A percentile compares a stretch with the other conserved stretches of the same genome.
These are phyloP conservation scores for Sciurus carolinensis DNA, from an alignment of 2,797 vertebrate species.

Conservation along the genomic window DNA sequence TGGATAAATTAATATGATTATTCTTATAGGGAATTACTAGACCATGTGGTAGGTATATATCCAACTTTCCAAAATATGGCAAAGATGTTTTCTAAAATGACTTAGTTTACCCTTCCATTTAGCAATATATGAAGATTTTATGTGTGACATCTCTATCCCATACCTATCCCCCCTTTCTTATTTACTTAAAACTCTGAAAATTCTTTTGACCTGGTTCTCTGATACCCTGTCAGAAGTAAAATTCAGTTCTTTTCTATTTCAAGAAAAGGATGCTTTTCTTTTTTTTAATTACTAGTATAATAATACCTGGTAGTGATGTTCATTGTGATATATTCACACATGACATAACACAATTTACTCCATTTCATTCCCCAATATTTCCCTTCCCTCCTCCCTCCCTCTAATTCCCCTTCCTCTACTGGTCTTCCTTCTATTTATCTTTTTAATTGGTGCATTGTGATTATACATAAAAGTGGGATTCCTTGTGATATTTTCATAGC, in stretches of 20 bases:
- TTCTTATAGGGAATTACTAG: not conserved
- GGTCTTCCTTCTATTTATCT: no score
- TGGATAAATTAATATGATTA: not conserved
- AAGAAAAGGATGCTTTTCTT: not conserved
- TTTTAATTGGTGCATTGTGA: no score
- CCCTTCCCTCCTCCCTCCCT: no score
- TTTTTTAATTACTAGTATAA: no score
- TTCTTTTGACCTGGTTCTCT: conserved; percentile 5
- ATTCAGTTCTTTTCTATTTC: conserved; percentile 51
- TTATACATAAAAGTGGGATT: no score
- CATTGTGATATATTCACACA: no score
- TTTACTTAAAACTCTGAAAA: conserved; percentile 14
- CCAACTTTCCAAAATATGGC: not conserved
- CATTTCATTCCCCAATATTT: no score
- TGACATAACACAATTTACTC: no score
- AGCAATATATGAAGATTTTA: not conserved
- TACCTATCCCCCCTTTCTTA: not conserved
- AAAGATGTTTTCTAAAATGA: not conserved
- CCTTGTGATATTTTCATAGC: no score
- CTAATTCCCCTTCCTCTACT: no score
- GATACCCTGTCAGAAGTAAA: not conserved
- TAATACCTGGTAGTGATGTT: no score
- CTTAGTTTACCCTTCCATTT: not conserved
- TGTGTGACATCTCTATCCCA: not conserved
- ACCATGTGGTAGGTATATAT: not conserved